Evolutionary conservation across 2,113 vertebrate genomes (phyloP).

Genomic region (Pyrgilauda ruficollis): DNA sequence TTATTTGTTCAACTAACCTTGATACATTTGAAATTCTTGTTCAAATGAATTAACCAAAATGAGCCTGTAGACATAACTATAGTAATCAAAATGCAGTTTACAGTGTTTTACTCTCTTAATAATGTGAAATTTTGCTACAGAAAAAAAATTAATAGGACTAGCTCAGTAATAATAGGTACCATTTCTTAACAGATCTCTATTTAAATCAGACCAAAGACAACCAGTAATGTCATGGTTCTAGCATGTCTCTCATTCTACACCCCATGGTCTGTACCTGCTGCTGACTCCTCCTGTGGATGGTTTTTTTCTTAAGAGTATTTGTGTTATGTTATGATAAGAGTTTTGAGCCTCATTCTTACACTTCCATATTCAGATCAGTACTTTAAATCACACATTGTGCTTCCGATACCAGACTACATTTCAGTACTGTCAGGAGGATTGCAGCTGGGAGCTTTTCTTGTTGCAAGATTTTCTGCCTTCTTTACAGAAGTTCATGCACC

Average conservation of each 20-base stretch:
- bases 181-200: neutral
- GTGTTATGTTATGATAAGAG: neutral
- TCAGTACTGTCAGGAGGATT: neutral
- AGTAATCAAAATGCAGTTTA: neutral
- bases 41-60: neutral
- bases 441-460: neutral
- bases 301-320: neutral
- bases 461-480: neutral
- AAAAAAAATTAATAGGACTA: neutral
- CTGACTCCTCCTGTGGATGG: neutral
- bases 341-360: neutral
- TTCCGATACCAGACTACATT: neutral
- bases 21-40: neutral
- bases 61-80: neutral
- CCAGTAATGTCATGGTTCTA: neutral
- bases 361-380: neutral
- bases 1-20: neutral
- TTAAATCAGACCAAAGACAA: neutral
- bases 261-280: neutral
- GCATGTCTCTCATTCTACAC: neutral
- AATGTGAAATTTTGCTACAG: neutral
- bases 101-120: neutral
- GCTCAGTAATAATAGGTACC: neutral
- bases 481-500: neutral
- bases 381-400: accelerated